phyloP scores from a whole-genome alignment of 2,888 invertebrate genomes.

The Lasioglossum morio region DNA sequence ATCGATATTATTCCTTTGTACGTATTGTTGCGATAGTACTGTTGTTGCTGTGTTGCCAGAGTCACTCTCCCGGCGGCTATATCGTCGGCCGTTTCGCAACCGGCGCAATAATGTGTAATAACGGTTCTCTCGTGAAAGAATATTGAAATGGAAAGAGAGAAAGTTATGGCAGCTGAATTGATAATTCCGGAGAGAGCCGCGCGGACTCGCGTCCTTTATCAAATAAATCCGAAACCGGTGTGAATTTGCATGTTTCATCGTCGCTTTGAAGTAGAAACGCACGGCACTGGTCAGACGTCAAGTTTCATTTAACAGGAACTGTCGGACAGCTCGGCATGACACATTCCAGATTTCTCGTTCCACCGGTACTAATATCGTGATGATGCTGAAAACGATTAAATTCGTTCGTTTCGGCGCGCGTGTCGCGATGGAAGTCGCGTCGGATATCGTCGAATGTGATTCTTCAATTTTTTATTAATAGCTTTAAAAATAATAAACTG shows the following conservation, averaged over 20 bases:
- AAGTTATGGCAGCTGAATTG: not conserved
- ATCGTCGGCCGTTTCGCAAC: not conserved
- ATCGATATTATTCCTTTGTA: conserved; percentile 41
- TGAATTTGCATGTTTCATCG: not conserved
- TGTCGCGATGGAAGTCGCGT: not conserved
- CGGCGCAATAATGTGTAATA: conserved; percentile 1
- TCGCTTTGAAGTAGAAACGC: not conserved
- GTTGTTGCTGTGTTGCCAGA: conserved; percentile 24
- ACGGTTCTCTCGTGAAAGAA: not conserved
- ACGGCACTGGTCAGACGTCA: not conserved
- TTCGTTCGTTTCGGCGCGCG: not conserved
- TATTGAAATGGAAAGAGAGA: not conserved
- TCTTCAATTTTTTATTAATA: not conserved
- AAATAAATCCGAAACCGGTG: not conserved
- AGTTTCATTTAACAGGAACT: not conserved
- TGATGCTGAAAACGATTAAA: not conserved
- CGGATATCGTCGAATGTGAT: not conserved
- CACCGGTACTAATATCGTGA: not conserved
- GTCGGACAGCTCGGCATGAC: not conserved
- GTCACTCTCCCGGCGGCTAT: not conserved
- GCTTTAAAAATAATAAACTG: not conserved
- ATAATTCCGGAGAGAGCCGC: not conserved
- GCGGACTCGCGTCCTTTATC: not conserved
- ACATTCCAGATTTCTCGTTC: not conserved
- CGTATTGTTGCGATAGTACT: conserved; percentile 40